phyloP scores from a whole-genome alignment of 1,140 invertebrate species.

The Apis florea region DNA sequence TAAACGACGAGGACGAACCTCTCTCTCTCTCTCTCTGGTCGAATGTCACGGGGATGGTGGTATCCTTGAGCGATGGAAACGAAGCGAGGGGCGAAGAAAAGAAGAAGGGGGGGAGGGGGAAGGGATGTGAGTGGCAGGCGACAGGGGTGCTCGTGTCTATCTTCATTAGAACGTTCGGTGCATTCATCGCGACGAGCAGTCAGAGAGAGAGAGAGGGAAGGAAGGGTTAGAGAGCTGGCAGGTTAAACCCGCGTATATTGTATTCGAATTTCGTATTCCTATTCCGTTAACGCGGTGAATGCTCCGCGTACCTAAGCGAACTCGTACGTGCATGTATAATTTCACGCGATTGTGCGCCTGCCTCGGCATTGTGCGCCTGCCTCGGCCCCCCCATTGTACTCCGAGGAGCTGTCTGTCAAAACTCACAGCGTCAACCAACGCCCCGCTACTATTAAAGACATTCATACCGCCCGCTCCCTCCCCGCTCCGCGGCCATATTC shows the following conservation, averaged over 20 bases:
- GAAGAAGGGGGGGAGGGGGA: conserved; percentile 8
- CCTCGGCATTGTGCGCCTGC: conserved; percentile 36
- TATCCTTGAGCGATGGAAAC: conserved; percentile 11
- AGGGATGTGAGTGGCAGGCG: conserved; percentile 26
- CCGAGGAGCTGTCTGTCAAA: conserved; percentile 64
- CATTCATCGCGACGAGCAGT: conserved; percentile 25
- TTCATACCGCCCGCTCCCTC: conserved; percentile 30
- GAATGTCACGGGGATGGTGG: conserved; percentile 44
- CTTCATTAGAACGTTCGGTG: conserved; percentile 48
- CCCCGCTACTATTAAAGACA: conserved; percentile 61
- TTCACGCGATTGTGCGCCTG: conserved; percentile 42
- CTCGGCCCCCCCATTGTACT: conserved; percentile 51
- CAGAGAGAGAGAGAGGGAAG: not conserved
- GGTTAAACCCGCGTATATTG: conserved; percentile 61
- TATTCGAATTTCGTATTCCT: conserved; percentile 54
- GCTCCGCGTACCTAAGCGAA: conserved; percentile 39
- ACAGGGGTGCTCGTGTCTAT: conserved; percentile 40
- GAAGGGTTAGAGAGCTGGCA: conserved; percentile 43
- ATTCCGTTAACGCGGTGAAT: conserved; percentile 39
- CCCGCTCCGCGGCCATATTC: conserved; percentile 3
- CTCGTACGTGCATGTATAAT: conserved; percentile 61
- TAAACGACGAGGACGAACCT: conserved; percentile 50
- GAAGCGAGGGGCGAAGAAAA: conserved; percentile 5
- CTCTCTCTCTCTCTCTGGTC: too few relatives aligned
- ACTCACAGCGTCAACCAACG: conserved; percentile 58